A percentile compares a stretch with the other conserved stretches of the same genome.
Conservation (phyloP, 1,140 invertebrate genomes). For the Drosophila santomea region DNA sequence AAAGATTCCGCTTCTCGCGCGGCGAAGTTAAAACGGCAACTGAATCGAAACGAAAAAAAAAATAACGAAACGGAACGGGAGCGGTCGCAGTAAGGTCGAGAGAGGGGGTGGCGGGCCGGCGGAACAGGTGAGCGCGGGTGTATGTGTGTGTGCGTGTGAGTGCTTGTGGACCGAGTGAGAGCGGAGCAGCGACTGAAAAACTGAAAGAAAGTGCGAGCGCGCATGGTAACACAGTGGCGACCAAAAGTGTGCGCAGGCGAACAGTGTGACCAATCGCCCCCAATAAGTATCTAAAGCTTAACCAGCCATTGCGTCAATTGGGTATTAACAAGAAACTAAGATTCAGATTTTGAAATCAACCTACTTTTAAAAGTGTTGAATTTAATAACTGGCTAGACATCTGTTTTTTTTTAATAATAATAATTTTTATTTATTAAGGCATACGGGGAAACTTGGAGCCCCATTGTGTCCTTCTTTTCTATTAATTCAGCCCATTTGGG, state of each 20-base stretch:
- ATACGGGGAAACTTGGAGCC: no score
- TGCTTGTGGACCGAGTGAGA: slow-evolving; percentile 52
- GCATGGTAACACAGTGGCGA: slow-evolving; percentile 35
- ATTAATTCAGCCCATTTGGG: no score
- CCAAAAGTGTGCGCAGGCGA: slow-evolving; percentile 21
- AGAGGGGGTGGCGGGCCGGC: slow-evolving; percentile 26
- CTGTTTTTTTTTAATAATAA: no score
- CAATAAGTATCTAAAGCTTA: background rate
- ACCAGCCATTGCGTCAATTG: no score
- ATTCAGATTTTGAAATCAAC: no score
- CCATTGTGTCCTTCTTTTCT: no score
- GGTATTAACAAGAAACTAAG: no score
- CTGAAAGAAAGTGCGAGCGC: slow-evolving; percentile 65
- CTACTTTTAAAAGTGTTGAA: no score
- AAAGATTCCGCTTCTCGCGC: slow-evolving; percentile 25
- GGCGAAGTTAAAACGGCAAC: slow-evolving; percentile 52
- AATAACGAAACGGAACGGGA: slow-evolving; percentile 38
- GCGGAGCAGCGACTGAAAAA: slow-evolving; percentile 47
- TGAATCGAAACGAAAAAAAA: slow-evolving; percentile 33
- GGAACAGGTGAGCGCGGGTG: slow-evolving; percentile 49
- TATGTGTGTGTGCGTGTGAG: slow-evolving; percentile 1
- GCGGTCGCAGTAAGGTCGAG: slow-evolving; percentile 44
- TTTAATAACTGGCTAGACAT: no score
- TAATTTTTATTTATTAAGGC: no score
- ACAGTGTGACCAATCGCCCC: background rate